These are phyloP conservation scores for Drosophila subsilvestris DNA, from an alignment of 2,888 invertebrate species.

Conservation along the genomic window DNA sequence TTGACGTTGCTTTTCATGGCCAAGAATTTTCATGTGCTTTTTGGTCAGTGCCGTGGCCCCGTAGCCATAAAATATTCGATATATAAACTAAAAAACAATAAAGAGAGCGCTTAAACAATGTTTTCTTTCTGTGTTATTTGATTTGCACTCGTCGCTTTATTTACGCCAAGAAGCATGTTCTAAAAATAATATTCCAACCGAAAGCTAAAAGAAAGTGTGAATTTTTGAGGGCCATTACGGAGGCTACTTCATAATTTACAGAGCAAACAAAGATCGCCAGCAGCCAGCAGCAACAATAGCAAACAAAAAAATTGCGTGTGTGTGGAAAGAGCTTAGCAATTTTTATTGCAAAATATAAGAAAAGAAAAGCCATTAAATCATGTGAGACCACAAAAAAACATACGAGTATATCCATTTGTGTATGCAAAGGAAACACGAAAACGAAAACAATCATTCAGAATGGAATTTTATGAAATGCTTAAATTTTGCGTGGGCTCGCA, in stretches of 20 bases:
- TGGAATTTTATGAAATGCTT: constrained; percentile 14
- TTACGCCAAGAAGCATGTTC: constrained; percentile 50
- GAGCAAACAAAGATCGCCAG: constrained; percentile 47
- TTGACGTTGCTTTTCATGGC: constrained; percentile 30
- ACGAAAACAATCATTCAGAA: constrained; percentile 21
- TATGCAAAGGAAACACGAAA: constrained; percentile 4
- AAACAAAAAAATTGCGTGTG: constrained; percentile 30
- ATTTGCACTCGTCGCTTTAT: constrained; percentile 49
- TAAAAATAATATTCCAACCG: constrained; percentile 56
- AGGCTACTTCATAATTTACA: constrained; percentile 58
- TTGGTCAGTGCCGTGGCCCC: constrained; percentile 29
- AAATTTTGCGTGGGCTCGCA: constrained; percentile 42
- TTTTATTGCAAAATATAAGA: constrained; percentile 32
- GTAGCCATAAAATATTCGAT: constrained; percentile 8
- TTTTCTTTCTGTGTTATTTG: constrained; percentile 22
- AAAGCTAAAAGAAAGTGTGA: constrained; percentile 67
- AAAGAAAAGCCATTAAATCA: constrained; percentile 49
- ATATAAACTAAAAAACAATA: constrained; percentile 29
- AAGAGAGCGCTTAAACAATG: constrained; percentile 30
- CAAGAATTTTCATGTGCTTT: constrained; percentile 3
- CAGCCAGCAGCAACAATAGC: constrained; percentile 49
- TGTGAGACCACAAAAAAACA: constrained; percentile 40
- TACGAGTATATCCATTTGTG: constrained; percentile 22
- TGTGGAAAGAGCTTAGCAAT: constrained; percentile 26
- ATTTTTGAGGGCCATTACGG: constrained; percentile 59